Evolutionary conservation across 2,888 invertebrate species (phyloP).

Genomic region (Megamerina dolium): DNA sequence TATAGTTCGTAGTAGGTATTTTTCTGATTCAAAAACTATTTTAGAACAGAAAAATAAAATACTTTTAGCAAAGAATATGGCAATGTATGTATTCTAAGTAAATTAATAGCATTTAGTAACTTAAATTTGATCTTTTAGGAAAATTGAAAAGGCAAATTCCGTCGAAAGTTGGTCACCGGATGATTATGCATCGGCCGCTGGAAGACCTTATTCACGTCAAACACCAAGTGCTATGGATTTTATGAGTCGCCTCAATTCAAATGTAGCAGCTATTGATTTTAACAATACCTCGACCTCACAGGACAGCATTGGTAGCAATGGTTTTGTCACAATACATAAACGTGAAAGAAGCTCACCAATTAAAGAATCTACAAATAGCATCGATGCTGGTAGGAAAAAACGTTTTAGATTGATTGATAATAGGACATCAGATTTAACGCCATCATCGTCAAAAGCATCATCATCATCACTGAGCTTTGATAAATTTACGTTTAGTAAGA

Average conservation of each 20-base stretch:
- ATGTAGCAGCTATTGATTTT: conserved; percentile 45
- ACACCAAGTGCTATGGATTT: conserved; percentile 55
- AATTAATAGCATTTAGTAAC: too few relatives aligned
- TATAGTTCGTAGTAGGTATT: conserved; percentile 22
- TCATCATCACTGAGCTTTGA: background rate
- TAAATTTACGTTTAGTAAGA: conserved; percentile 13
- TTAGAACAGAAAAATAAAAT: conserved; percentile 28
- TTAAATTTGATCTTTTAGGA: too few relatives aligned
- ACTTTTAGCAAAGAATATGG: conserved; percentile 25
- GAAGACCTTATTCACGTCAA: conserved; percentile 27
- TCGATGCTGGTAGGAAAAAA: conserved; percentile 27
- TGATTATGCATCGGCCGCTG: conserved; percentile 38
- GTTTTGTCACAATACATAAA: conserved; percentile 54
- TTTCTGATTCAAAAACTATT: conserved; percentile 24
- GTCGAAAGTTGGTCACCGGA: conserved; percentile 41
- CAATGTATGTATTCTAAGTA: conserved; percentile 21
- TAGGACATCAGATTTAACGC: conserved; percentile 11
- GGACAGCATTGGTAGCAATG: too few relatives aligned
- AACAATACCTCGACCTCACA: conserved; percentile 30
- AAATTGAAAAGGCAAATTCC: conserved; percentile 42
- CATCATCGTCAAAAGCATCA: conserved; percentile 4
- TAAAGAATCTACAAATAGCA: conserved; percentile 24
- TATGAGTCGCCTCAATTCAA: conserved; percentile 53
- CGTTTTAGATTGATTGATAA: conserved; percentile 37
- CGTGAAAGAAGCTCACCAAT: conserved; percentile 49